Conservation (phyloP, 2,888 invertebrate species). For the Chymomyza procnemis region DNA sequence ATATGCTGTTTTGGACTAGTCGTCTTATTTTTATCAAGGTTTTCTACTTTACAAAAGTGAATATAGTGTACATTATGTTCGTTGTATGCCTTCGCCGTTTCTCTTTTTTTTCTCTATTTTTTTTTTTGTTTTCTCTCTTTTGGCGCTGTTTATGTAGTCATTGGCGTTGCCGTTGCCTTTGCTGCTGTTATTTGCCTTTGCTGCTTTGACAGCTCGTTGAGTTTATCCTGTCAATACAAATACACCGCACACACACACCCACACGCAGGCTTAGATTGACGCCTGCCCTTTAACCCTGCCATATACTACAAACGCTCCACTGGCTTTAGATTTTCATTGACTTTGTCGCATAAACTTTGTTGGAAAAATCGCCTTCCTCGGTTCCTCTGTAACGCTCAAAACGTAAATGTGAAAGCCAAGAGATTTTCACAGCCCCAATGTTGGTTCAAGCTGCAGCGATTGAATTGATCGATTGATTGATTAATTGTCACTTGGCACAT, state of each 20-base stretch:
- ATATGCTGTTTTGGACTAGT: too few relatives aligned
- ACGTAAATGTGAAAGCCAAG: too few relatives aligned
- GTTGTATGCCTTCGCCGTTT: too few relatives aligned
- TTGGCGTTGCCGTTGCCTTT: slow-evolving; percentile 24
- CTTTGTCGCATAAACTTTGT: slow-evolving; percentile 10
- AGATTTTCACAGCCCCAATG: slow-evolving; percentile 10
- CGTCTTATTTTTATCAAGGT: too few relatives aligned
- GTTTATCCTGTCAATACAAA: slow-evolving; percentile 67
- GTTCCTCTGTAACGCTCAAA: too few relatives aligned
- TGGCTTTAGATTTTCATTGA: slow-evolving; percentile 47
- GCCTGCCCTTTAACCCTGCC: slow-evolving; percentile 15
- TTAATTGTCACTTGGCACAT: slow-evolving; percentile 75
- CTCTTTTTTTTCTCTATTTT: too few relatives aligned
- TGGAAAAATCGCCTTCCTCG: neutral
- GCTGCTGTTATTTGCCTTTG: slow-evolving; percentile 62
- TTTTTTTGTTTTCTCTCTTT: neutral
- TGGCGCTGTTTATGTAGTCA: slow-evolving; percentile 40
- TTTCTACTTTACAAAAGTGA: too few relatives aligned
- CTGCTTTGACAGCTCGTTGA: slow-evolving; percentile 68
- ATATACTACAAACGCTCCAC: slow-evolving; percentile 33
- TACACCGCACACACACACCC: slow-evolving; percentile 18
- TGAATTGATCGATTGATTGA: slow-evolving; percentile 74
- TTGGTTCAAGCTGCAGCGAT: slow-evolving; percentile 46
- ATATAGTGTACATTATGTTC: too few relatives aligned
- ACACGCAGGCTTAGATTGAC: slow-evolving; percentile 11